Evolutionary conservation across 2,113 vertebrate species (phyloP).

Genomic region (Balaenoptera acutorostrata): DNA sequence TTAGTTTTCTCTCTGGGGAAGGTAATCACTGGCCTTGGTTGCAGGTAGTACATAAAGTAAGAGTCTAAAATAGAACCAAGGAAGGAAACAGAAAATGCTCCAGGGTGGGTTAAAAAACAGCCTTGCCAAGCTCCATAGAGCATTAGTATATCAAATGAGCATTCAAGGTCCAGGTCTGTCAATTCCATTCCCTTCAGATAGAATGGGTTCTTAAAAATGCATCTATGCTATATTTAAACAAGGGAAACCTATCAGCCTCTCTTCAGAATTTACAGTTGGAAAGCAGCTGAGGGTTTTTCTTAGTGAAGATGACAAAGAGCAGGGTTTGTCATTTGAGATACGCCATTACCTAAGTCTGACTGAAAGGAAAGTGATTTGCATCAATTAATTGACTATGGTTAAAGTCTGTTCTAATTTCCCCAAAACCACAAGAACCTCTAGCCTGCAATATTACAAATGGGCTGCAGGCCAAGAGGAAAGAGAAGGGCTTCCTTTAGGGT

Average conservation of each 20-base stretch:
- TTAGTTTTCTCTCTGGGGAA: constrained; percentile 26
- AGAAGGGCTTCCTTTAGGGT: background rate
- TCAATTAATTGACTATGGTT: background rate
- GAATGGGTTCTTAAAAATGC: constrained; percentile 39
- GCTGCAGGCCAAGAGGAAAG: background rate
- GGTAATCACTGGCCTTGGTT: background rate
- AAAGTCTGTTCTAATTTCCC: constrained; percentile 5
- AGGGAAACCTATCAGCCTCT: constrained; percentile 44
- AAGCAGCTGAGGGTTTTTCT: constrained; percentile 25
- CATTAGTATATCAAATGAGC: constrained; percentile 43
- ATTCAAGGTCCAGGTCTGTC: constrained; percentile 23
- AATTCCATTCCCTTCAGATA: constrained; percentile 24
- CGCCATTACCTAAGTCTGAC: background rate
- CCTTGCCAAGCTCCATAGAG: constrained; percentile 7
- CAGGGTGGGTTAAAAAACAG: constrained; percentile 11
- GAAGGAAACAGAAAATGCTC: constrained; percentile 19
- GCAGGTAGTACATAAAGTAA: constrained; percentile 20
- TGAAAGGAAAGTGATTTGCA: constrained; percentile 26
- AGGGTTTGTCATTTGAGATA: background rate
- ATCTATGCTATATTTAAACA: constrained; percentile 54
- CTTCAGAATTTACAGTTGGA: constrained; percentile 45
- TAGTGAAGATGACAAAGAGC: constrained; percentile 37
- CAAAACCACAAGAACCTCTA: background rate
- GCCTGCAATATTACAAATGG: background rate
- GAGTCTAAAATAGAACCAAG: constrained; percentile 32